These are phyloP conservation scores for Palythoa heliodiscus DNA, from an alignment of 92 coral and sea anemone genomes.

Conservation along the genomic window DNA sequence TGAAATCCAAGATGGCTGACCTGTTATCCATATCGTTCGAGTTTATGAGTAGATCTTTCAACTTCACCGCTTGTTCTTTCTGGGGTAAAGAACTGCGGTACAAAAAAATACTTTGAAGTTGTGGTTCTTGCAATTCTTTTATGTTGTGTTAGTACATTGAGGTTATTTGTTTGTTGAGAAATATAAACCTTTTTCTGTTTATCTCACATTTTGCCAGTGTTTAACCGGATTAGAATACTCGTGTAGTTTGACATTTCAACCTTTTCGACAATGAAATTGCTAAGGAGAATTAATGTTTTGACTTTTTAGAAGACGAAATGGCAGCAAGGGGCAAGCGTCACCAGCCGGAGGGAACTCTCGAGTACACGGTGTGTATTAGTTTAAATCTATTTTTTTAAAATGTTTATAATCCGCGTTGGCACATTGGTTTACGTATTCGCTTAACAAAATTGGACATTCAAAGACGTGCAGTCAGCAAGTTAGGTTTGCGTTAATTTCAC, in stretches of 20 bases:
- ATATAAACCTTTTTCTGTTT: background rate
- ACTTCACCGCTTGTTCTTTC: background rate
- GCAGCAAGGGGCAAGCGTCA: constrained; percentile 56
- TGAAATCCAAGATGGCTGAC: constrained; percentile 67
- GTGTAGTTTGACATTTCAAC: background rate
- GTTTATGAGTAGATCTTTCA: background rate
- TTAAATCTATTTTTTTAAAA: background rate
- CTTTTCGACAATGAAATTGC: background rate
- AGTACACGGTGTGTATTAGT: constrained; percentile 66
- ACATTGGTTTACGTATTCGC: too few species aligned
- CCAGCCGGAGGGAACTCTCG: constrained; percentile 70
- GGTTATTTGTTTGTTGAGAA: background rate
- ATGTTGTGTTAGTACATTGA: background rate
- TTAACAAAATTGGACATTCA: too few species aligned
- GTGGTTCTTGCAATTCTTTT: background rate
- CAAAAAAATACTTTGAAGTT: background rate
- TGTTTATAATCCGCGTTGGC: too few species aligned
- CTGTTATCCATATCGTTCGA: background rate
- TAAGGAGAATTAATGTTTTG: background rate
- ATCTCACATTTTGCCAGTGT: background rate
- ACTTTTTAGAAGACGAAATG: constrained; percentile 54
- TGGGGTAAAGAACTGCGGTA: background rate
- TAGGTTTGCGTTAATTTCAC: too few species aligned
- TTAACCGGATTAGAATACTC: background rate
- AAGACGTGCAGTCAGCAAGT: too few species aligned